These are phyloP conservation scores for Cryptoblepharus egeriae DNA, from an alignment of 2,797 vertebrate genomes.

Conservation along the genomic window DNA sequence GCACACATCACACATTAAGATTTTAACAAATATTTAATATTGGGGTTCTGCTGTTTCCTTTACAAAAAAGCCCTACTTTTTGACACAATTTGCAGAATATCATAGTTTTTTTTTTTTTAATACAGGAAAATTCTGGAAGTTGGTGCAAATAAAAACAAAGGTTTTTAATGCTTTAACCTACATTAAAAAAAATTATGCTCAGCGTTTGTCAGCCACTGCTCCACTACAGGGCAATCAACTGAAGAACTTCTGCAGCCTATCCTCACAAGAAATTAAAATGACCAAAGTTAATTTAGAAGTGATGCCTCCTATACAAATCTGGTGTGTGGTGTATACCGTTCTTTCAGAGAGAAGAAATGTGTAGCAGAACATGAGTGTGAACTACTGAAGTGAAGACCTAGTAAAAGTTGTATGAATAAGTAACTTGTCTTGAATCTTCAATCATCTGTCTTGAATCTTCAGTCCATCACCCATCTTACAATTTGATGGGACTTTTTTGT, in stretches of 20 bases:
- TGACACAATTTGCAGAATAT: too few species aligned
- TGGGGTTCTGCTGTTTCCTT: background rate
- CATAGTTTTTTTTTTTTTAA: too few species aligned
- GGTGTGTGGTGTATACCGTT: background rate
- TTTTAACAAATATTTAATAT: background rate
- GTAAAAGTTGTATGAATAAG: background rate
- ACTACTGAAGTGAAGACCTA: background rate
- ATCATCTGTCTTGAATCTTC: background rate
- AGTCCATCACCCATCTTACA: background rate
- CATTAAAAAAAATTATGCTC: background rate
- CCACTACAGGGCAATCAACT: background rate
- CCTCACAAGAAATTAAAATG: background rate
- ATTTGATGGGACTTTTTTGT: background rate
- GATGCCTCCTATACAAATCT: background rate
- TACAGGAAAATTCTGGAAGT: background rate
- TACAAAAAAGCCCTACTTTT: too few species aligned
- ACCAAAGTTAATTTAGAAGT: background rate
- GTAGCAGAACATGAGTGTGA: background rate
- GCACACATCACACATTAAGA: too few species aligned
- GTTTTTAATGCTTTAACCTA: background rate
- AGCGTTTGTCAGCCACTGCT: background rate
- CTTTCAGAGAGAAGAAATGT: background rate
- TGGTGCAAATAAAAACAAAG: background rate
- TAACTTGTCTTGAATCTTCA: background rate
- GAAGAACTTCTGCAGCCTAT: background rate